Evolutionary conservation across 2,888 invertebrate genomes (phyloP), one percentile per base, ranked within the genome.

Genomic region (Cyrtodaria siliqua): DNA sequence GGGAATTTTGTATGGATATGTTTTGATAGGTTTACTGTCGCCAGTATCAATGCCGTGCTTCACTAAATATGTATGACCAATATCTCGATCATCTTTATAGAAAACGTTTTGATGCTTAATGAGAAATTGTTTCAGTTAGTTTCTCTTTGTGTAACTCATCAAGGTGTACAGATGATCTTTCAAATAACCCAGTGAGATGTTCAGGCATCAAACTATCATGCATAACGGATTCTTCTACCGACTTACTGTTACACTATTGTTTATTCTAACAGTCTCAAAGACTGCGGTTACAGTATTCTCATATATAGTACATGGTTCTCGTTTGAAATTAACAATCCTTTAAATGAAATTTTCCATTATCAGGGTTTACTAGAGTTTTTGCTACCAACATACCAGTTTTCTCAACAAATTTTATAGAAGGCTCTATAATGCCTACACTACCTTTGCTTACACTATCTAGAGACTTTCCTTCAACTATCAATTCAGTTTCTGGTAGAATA

Each of bases 1-100:
- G 3, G 72, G 72, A 4, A 72, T 68, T 33, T 68, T 29, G 18
- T 68, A 57, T 8, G 72, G 63, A 38, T 26, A 55, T 47, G 61
- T 67, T 64, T 66, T 61, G 14, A 76, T 33, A 12, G 76, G 66
- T 49, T 40, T 44, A 23, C 42, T 42, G 26, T 71, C 52, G 14
- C 71, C 68, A 12, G 68, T 72, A 50, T 77, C 59, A 52, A 73
- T 73, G 14, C 33, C 33, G 53, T 73, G 73, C 52, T 68, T 14
- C 6, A 60, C 33, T 18, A 68, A 16, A 12, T 20, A 26, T 8
- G 66, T 59, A 33, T 47, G 33, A 44, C 72, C 64, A 24, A 66
- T 71, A 33, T 71, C 71, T 20, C 42, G 23, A 2, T 50, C 47
- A 29, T 49, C 56, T 44, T 20, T 52, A 3, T 38, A 63, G 42